phyloP scores from a whole-genome alignment of 2,113 vertebrate species.

The Catharus bicknelli region DNA sequence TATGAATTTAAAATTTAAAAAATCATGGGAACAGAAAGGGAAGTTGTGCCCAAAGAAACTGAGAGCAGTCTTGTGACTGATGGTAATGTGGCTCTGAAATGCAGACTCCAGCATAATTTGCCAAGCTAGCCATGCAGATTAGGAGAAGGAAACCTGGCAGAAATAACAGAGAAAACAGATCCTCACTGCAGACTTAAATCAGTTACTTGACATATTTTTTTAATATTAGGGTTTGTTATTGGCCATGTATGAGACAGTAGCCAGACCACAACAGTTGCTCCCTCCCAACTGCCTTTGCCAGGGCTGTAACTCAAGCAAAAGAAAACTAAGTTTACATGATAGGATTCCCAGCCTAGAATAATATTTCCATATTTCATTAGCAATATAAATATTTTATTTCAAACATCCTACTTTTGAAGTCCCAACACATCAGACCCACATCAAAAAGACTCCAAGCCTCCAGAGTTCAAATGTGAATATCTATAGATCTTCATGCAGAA shows the following conservation, averaged over 20 bases:
- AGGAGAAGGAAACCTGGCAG: background rate
- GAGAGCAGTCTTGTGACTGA: background rate
- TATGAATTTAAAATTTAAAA: background rate
- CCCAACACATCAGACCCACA: background rate
- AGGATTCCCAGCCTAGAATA: background rate
- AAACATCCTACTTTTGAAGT: background rate
- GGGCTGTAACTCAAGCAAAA: background rate
- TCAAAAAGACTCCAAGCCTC: background rate
- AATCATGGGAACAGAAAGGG: background rate
- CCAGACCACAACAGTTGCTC: background rate
- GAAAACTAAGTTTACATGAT: background rate
- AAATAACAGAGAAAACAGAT: background rate
- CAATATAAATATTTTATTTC: background rate
- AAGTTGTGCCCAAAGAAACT: background rate
- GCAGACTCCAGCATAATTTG: background rate
- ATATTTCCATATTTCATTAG: constrained; percentile 9
- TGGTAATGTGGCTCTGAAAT: background rate
- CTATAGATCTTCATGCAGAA: background rate
- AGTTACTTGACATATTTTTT: background rate
- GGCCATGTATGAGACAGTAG: background rate
- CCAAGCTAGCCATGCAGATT: background rate
- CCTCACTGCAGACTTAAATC: background rate
- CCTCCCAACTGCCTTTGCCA: background rate
- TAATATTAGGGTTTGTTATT: background rate
- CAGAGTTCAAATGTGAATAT: background rate